Evolutionary conservation across 2,888 invertebrate genomes (phyloP).

Genomic region (Coelinius sp.): DNA sequence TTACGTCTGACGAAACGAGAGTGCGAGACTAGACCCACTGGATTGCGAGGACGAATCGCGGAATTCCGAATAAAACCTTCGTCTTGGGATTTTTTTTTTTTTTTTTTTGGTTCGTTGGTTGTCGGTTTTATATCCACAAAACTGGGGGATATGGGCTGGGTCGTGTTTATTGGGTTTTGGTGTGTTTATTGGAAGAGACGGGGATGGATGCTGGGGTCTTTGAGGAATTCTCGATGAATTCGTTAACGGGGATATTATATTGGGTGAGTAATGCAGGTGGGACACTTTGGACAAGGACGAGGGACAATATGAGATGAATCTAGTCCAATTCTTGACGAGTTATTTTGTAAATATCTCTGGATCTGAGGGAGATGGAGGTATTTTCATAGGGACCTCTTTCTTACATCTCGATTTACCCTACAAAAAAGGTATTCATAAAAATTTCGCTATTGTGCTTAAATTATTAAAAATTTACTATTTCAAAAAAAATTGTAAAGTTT

Average conservation of each 20-base stretch:
- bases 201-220: conserved; percentile 46
- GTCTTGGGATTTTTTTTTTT: conserved; percentile 1
- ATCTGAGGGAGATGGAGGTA: too few relatives aligned
- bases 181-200: conserved; percentile 51
- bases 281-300: conserved; percentile 38
- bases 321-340: neutral
- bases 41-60: conserved; percentile 45
- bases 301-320: neutral
- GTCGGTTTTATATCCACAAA: neutral
- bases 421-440: too few relatives aligned
- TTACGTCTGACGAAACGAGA: neutral
- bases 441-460: too few relatives aligned
- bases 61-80: conserved; percentile 47
- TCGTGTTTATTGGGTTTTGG: neutral
- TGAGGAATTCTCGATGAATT: conserved; percentile 59
- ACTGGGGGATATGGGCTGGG: neutral
- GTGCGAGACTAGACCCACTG: conserved; percentile 12
- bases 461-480: too few relatives aligned
- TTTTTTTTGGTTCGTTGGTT: neutral
- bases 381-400: too few relatives aligned
- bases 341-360: too few relatives aligned
- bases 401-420: too few relatives aligned
- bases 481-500: too few relatives aligned
- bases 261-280: conserved; percentile 52
- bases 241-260: conserved; percentile 58